Evolutionary conservation across 2,797 vertebrate genomes (phyloP).

Genomic region (Allochrocebus solatus): DNA sequence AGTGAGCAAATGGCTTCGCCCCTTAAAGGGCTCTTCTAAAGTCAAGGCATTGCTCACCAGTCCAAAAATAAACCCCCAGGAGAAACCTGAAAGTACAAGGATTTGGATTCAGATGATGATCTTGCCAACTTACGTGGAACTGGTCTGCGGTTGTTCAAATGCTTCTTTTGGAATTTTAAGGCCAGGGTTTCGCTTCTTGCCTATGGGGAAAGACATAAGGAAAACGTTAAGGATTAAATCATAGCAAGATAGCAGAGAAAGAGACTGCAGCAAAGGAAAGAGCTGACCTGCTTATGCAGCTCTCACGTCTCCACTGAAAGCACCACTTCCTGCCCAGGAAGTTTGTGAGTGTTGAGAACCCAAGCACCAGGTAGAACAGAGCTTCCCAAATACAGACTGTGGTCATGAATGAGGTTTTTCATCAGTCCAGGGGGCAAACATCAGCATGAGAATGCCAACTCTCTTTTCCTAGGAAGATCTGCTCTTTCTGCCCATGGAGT

Average conservation of each 20-base stretch:
- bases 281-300: fast-evolving
- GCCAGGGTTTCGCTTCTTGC: conserved; percentile 91
- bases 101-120: neutral
- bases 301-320: neutral
- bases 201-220: conserved; percentile 80
- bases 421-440: neutral
- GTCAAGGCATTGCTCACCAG: neutral
- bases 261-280: neutral
- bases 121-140: conserved; percentile 90
- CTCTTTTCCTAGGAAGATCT: neutral
- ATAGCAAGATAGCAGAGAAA: neutral
- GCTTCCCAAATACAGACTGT: neutral
- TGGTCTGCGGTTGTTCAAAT: conserved; percentile 92
- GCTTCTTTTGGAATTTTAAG: conserved; percentile 94
- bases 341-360: neutral
- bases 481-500: neutral
- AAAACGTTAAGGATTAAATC: conserved; percentile 28
- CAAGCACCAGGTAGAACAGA: neutral
- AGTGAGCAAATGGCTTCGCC: neutral
- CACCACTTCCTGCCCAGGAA: neutral
- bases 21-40: neutral
- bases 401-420: neutral
- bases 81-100: neutral
- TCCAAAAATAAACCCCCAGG: neutral
- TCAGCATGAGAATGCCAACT: neutral